Evolutionary conservation across 2,888 invertebrate species (phyloP), one percentile per base, ranked within the genome.

Genomic region (Platycheirus albimanus): DNA sequence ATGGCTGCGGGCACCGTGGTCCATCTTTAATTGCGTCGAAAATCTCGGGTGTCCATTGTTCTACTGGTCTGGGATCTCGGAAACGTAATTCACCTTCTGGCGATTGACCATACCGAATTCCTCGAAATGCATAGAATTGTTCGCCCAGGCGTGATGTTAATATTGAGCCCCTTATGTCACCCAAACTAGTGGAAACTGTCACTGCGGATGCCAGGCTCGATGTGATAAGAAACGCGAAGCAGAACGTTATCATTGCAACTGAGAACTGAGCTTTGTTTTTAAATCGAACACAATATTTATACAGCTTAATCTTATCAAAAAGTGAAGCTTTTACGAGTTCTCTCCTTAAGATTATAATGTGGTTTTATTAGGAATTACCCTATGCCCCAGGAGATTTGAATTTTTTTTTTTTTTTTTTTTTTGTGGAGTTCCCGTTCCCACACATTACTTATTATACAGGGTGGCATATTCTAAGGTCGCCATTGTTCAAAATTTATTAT

Each of bases 1-100:
- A 4, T 17, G 58, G 61, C 84, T 91, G 91, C 0, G 93, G 92
- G 81, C 93, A 93, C 43, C 92, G 90, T 0, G 93, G 93, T 0
- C 93, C 93, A 67, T 93, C 93, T 71, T 89, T 74, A 0, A 91
- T 92, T 0, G 93, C 94, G 86, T 94, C 92, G 51, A 92, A 92
- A 0, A 90, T 88, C 0, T 85, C 86, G 0, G 89, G 89, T 0
- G 87, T 80, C 91, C 93, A 94, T 1, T 88, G 85, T 10, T 88
- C 86, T 1, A 92, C 90, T 0, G 92, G 92, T 38, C 88, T 87
- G 0, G 94, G 93, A 58, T 92, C 87, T 49, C 85, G 75, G 51
- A 90, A 90, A 7, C 90, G 88, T 11, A 90, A 77, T 6, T 87
- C 86, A 0, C 86, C 88, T 17, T 88, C 66, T 7, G 90, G 90